Base-by-base conservation (phyloP, 2,888 invertebrate genomes). In the Dascillus cervinus region DNA sequence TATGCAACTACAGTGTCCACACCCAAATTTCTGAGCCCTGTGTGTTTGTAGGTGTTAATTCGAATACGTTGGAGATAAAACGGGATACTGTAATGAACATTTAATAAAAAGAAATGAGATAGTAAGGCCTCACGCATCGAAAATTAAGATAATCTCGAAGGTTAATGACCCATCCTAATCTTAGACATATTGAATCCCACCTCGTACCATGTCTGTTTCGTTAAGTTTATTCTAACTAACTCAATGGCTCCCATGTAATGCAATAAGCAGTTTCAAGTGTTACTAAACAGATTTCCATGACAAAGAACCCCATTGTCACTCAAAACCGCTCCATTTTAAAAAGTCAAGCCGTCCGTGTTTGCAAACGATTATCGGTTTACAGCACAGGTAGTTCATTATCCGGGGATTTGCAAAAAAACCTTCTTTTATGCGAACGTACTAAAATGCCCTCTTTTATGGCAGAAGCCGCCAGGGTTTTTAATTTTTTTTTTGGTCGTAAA, bases 91-190 rank as follows among this genome's bases (percentile, higher is more conserved):
- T 8, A 28, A 15, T 9, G n/a, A 12, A 5, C n/a, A 11, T 28
- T 21, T 8, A 30, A 34, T 22, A 30, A 14, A 33, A 23, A 34
- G 13, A 24, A 38, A 25, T 11, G 26, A 23, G 38, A 38, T 9
- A 22, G 34, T 15, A 11, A 21, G 15, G 14, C 13, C 25, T n/a
- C 17, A 19, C 34, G 26, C 26, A 29, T 34, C 21, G 27, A 38
- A 38, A 38, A 34, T 34, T 34, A 23, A 30, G 13, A 30, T 29
- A 26, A 31, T 34, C 34, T 37, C 31, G 19, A 38, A 37, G 52
- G 52, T 52, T 49, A 52, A 51, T 49, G 50, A 52, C 52, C 52
- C 52, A 47, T 47, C 50, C 52, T 50, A 52, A 52, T 52, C 50
- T 50, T 46, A 48, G 50, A 51, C 36, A 49, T 48, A 48, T 51